Evolutionary conservation across 2,888 invertebrate genomes (phyloP), one percentile per base, ranked within the genome.

Genomic region (Portevinia maculata): DNA sequence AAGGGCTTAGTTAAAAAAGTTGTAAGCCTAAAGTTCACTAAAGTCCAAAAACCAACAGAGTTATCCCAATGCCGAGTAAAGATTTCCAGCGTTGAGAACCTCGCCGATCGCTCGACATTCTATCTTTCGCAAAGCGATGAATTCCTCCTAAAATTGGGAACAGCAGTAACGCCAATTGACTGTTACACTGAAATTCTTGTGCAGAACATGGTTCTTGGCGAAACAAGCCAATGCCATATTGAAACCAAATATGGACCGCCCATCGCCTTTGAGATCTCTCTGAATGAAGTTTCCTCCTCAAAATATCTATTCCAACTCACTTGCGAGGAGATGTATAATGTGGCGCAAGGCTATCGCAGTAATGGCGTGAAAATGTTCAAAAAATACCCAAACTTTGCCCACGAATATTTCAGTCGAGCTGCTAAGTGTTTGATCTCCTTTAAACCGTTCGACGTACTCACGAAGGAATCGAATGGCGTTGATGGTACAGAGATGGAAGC

Each of bases 401-500:
- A 96, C 86, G 90, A 92, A 79, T 92, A 93, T 86, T 97, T 96
- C 88, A 93, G 93, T 81, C 94, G 94, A 88, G 94, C 95, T 1
- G 91, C 96, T 21, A 96, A 96, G 89, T 92, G 95, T 86, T 87
- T 97, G 5, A 93, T 94, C 76, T 94, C 95, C 0, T 91, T 94
- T 73, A 88, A 89, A 55, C 90, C 91, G 0, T 91, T 92, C 3
- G 91, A 92, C n/a, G 88, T 90, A 6, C 90, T 93, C 6, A 92
- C 92, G 44, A 91, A 91, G 1, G 90, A 79, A 32, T 55, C 59
- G 1, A 87, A 89, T 73, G 88, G 88, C 3, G 84, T 89, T 1
- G 85, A 87, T 9, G 86, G 86, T 0, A 88, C 91, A 7, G 92
- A 93, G 69, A 91, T 95, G 84, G 88, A 92, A 37, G 90, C 91